Base-by-base conservation (phyloP, 1,140 invertebrate genomes). In the Diprion similis region DNA sequence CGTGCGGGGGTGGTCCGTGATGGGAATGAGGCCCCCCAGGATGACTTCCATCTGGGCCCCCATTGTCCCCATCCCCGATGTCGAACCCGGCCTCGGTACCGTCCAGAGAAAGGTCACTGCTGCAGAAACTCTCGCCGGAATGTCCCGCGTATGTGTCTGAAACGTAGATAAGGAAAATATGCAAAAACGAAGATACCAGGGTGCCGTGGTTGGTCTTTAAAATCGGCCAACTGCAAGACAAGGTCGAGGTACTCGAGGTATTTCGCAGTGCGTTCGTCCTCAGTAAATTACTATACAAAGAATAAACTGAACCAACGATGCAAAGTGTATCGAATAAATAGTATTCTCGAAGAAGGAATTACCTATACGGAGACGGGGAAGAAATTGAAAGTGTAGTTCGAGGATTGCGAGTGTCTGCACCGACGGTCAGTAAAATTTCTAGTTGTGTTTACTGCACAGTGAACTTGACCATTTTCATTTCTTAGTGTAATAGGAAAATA, bases 71-170 rank as follows among this genome's bases (percentile, higher is more conserved):
- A 46, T 88, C 86, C 8, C 85, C 85, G 71, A 94, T 94, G 79
- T 96, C 95, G 13, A 94, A 94, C 11, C 92, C 92, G 13, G 91
- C 94, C 81, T 96, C 95, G 80, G 94, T 96, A 48, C 93, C 95
- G 80, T 97, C 95, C 74, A 96, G 85, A 0, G 95, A 96, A 74
- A 96, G 92, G 84, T 97, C 95, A 9, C 94, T 96, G 87, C 95
- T 96, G 87, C 95, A 96, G 85, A 96, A 96, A 79, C 95, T 96
- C 78, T 97, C 95, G 2, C 94, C 95, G 3, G 95, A 96, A 84
- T 96, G 94, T 10, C 92, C 93, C 72, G 93, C 93, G 82, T 95
- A 96, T 9, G 88, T 88, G 85, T 95, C 95, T 96, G 90, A 45
- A 89, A 91, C 81, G 79, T 68, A 81, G 71, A 66, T 11, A 66